Base-by-base conservation (phyloP, 2,888 invertebrate genomes). In the Trachelus stipa region DNA sequence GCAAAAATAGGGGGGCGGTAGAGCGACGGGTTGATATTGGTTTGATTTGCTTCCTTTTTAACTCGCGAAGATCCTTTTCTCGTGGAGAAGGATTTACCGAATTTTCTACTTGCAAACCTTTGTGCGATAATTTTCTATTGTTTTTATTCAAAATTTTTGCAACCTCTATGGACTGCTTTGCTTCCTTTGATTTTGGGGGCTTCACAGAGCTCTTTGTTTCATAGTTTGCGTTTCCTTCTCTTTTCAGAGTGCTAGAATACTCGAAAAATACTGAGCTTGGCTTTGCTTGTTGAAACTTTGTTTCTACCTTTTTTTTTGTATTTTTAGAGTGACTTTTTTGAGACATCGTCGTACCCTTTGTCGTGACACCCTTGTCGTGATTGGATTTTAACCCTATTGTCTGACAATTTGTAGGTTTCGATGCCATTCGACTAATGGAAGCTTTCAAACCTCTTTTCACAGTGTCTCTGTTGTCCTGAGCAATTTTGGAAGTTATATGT, bases 51-150 rank as follows among this genome's bases (percentile, higher is more conserved):
- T 56, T 56, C 23, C 56, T 9, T 56, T 23, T 56, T 2, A 23
- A 23, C 56, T 23, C 56, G 23, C 9, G 56, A 23, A 23, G 23
- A 23, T 56, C 23, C 56, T 23, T 56, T 23, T 56, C 56, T 23
- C 9, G 56, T 9, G 56, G 56, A 56, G 56, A 56, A 56, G 56
- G 6, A 56, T 56, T 23, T 23, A 56, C 9, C 1, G 75, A 75
- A 71, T 35, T 73, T 77, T 78, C 79, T 84, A 80, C 81, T 82
- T 79, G 79, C 81, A 56, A 80, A 79, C 76, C 76, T 78, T 35
- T 33, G 74, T 73, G 35, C 76, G 81, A 80, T 76, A 76, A 83
- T 79, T 83, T 79, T 80, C 80, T 68, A 81, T 74, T 80, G 35
- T 79, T 82, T 68, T 76, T 40, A 15, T 40, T 4, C 40, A 15